Percentiles rank a stretch among this genome's conserved stretches.
These are phyloP conservation scores for Anticlea derivata DNA, from an alignment of 2,888 invertebrate genomes.

Conservation along the genomic window DNA sequence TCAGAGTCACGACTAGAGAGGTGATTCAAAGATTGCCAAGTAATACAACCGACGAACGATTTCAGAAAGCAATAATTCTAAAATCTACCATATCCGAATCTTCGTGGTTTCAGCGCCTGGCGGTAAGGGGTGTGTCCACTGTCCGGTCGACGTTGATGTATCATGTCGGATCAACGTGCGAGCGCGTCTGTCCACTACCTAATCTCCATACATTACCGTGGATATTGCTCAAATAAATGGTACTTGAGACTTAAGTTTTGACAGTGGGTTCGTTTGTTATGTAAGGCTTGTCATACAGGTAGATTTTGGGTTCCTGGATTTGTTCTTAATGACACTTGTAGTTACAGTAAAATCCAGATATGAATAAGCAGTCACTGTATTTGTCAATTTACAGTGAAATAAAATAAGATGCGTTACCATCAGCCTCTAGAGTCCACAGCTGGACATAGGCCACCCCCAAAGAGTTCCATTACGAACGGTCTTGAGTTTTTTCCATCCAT, in stretches of 20 bases:
- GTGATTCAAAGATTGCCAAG: no score
- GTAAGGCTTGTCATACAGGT: not conserved
- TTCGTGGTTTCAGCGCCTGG: conserved; percentile 20
- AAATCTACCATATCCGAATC: conserved; percentile 43
- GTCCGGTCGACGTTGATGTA: conserved; percentile 82
- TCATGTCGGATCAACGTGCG: conserved; percentile 79
- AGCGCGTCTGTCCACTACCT: conserved; percentile 80
- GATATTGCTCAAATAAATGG: conserved; percentile 81
- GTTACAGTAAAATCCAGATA: not conserved
- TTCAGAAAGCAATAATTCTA: not conserved
- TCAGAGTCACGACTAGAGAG: no score
- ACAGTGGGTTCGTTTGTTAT: conserved; percentile 45
- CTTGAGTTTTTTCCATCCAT: no score
- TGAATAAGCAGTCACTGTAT: no score
- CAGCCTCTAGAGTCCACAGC: no score
- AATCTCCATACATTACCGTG: conserved; percentile 82
- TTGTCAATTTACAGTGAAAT: no score
- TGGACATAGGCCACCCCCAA: no score
- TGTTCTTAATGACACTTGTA: not conserved
- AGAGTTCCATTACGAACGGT: no score
- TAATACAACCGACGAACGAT: no score
- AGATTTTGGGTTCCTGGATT: not conserved
- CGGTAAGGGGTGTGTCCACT: conserved; percentile 72
- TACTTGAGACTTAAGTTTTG: conserved; percentile 75
- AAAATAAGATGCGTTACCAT: no score